Base-by-base conservation (phyloP, 2,888 invertebrate genomes). In the Lithophane leautieri region DNA sequence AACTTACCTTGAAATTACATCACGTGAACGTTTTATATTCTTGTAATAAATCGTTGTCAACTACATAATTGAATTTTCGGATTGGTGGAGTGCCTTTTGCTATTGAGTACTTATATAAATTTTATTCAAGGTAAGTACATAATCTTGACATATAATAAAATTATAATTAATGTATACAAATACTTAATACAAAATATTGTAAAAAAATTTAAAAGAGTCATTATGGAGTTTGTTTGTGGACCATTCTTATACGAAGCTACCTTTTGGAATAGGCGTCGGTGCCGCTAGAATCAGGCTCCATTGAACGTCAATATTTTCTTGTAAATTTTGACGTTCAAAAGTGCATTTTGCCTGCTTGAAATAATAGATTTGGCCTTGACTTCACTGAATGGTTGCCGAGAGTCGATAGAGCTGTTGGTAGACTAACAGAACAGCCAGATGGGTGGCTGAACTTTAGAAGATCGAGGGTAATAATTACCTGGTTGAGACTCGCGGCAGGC, bases 1-100 rank as follows among this genome's bases (percentile, higher is more conserved):
- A 19, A 71, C 72, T 72, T 54, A 65, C 72, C 82, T 80, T 80
- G 80, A 68, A 71, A 71, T 22, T 8, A 61, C 50, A 34, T 34
- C 34, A 54, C 22, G 80, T 54, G 75, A 66, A 22, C 47, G 16
- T n/a, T 66, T 79, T 66, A 61, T 44, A 66, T 56, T 66, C 40
- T 69, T 56, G 19, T 28, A 19, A 56, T 14, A 14, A n/a, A 28
- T 47, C 2, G 40, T 19, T 74, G 56, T 40, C 8, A 44, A 47
- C 25, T 40, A 14, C 16, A 25, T 34, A 28, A 47, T 16, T 28
- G 4, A 22, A 3, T 28, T 54, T 54, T 44, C 52, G 11, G 47
- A 52, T 47, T 16, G 42, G 42, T 34, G 34, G 6, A 34, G 6
- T 34, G 34, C 34, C 34, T 0, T 4, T 14, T 19, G 7, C 16